Conservation (phyloP, 1,140 invertebrate species). For the Pantala flavescens region DNA sequence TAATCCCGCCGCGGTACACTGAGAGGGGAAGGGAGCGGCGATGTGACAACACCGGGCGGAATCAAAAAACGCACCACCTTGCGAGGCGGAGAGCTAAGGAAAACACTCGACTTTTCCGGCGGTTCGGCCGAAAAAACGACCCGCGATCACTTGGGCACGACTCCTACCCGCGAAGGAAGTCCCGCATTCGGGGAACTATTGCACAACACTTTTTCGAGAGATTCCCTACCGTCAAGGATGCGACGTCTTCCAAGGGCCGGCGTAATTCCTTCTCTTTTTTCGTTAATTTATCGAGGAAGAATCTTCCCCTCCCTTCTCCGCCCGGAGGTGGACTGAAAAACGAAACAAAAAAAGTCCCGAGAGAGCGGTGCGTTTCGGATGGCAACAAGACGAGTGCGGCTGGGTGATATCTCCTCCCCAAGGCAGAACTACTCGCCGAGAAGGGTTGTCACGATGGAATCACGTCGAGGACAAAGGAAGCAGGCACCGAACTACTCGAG, state of each 20-base stretch:
- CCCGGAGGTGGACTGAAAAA: background rate
- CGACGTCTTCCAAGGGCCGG: background rate
- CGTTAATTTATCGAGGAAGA: background rate
- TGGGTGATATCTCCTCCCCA: background rate
- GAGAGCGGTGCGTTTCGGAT: background rate
- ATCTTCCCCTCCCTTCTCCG: background rate
- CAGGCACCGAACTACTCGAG: too few relatives aligned
- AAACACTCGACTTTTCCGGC: background rate
- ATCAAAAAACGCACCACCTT: constrained; percentile 4
- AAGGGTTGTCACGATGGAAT: constrained; percentile 8
- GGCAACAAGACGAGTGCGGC: background rate
- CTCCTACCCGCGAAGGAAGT: too few relatives aligned
- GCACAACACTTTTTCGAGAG: background rate
- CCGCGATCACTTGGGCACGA: too few relatives aligned
- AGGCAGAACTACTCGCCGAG: background rate
- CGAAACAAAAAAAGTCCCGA: too few relatives aligned
- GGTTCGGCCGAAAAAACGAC: too few relatives aligned
- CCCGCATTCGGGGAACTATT: background rate
- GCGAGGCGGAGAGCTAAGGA: background rate
- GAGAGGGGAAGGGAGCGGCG: background rate
- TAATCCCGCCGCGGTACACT: background rate
- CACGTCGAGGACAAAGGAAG: background rate
- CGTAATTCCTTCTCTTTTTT: background rate
- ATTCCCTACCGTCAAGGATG: background rate
- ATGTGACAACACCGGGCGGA: background rate